Evolutionary conservation across 1,140 invertebrate species (phyloP).

Genomic region (Archivesica marissinica): DNA sequence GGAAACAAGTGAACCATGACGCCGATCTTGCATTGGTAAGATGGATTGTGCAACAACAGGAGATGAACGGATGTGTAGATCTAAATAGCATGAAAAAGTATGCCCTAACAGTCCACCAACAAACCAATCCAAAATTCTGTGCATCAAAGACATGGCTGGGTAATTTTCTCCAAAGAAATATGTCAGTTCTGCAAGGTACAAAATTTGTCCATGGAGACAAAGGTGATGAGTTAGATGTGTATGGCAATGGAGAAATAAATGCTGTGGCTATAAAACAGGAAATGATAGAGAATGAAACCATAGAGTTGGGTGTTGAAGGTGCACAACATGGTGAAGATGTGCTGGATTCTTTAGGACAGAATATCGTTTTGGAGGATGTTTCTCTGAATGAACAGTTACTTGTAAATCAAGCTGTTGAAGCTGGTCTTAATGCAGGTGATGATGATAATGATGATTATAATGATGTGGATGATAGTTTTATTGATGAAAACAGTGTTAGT

Average conservation of each 20-base stretch:
- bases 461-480: constrained; percentile 19
- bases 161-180: constrained; percentile 45
- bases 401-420: constrained; percentile 43
- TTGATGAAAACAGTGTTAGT: neutral
- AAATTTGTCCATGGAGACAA: constrained; percentile 51
- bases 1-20: constrained; percentile 33
- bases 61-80: constrained; percentile 50
- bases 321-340: constrained; percentile 6
- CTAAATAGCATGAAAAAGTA: constrained; percentile 49
- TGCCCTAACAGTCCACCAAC: constrained; percentile 42
- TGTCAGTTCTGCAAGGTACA: constrained; percentile 40
- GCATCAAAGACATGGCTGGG: constrained; percentile 55
- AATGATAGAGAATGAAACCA: neutral
- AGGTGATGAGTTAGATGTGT: constrained; percentile 30
- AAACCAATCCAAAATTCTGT: constrained; percentile 46
- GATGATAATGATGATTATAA: constrained; percentile 41
- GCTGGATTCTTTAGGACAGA: constrained; percentile 7
- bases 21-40: constrained; percentile 5
- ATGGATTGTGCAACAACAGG: constrained; percentile 51
- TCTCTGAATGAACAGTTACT: constrained; percentile 31
- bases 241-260: neutral
- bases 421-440: neutral
- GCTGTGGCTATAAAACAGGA: constrained; percentile 30
- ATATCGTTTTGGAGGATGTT: constrained; percentile 30
- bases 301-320: neutral